Conservation (phyloP, 2,113 vertebrate genomes). For the Oenanthe melanoleuca region DNA sequence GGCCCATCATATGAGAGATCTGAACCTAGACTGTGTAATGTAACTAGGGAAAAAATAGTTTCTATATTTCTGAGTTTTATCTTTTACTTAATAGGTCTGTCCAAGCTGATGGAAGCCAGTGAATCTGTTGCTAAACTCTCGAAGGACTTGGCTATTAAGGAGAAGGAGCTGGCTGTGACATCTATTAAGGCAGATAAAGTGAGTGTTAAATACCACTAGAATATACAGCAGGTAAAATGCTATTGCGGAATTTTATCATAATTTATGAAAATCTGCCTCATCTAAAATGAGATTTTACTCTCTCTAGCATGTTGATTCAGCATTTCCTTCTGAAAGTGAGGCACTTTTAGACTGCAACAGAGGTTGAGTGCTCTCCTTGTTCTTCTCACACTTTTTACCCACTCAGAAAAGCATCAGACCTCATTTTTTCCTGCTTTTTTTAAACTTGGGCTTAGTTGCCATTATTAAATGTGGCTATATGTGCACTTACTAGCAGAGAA, state of each 20-base stretch:
- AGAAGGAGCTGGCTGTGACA: constrained; percentile 84
- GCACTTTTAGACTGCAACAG: neutral
- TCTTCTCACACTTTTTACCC: neutral
- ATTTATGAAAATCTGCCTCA: accelerated
- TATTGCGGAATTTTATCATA: neutral
- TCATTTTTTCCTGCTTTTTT: neutral
- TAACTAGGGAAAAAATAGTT: neutral
- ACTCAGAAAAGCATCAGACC: neutral
- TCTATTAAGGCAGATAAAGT: constrained; percentile 85
- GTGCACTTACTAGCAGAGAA: neutral
- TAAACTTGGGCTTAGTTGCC: neutral
- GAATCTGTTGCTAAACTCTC: constrained; percentile 80
- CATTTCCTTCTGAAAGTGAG: neutral
- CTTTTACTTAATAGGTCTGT: constrained; percentile 69
- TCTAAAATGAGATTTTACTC: neutral
- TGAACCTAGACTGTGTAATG: neutral
- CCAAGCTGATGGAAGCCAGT: constrained; percentile 87
- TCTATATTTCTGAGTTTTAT: constrained; percentile 4
- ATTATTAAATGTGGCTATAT: neutral
- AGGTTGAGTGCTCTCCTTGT: neutral
- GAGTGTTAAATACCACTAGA: neutral
- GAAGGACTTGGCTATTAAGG: constrained; percentile 77
- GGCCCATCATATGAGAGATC: neutral
- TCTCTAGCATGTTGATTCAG: neutral
- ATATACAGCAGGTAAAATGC: neutral